phyloP scores from a whole-genome alignment of 2,797 vertebrate species.

The Rhyacichthys aspro region DNA sequence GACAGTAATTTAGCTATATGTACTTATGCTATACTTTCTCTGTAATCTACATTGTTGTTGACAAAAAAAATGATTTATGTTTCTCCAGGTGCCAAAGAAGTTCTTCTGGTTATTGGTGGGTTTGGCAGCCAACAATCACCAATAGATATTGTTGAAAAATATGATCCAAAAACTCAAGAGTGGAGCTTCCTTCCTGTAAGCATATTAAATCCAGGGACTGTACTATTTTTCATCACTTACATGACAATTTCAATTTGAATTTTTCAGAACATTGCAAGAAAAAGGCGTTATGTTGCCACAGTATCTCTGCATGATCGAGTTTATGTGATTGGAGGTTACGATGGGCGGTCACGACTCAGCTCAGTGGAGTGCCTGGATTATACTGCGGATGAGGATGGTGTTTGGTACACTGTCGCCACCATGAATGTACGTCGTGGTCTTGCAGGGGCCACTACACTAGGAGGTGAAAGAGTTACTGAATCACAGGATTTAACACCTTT shows the following conservation, averaged over 20 bases:
- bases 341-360: slow-evolving; percentile 95
- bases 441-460: slow-evolving; percentile 94
- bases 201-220: slow-evolving; percentile 10
- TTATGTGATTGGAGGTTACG: slow-evolving; percentile 97
- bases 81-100: slow-evolving; percentile 93
- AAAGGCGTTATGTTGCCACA: slow-evolving; percentile 94
- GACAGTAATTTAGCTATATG: background rate
- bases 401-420: slow-evolving; percentile 98
- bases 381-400: slow-evolving; percentile 93
- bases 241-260: background rate
- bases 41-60: slow-evolving; percentile 20
- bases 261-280: slow-evolving; percentile 92
- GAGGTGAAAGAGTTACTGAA: slow-evolving; percentile 77
- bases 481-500: too few relatives aligned
- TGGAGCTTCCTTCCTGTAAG: slow-evolving; percentile 97
- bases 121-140: slow-evolving; percentile 98
- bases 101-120: slow-evolving; percentile 94
- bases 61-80: slow-evolving; percentile 11
- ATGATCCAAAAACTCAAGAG: slow-evolving; percentile 96
- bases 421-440: slow-evolving; percentile 97
- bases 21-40: slow-evolving; percentile 3
- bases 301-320: slow-evolving; percentile 95
- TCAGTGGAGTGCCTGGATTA: slow-evolving; percentile 98
- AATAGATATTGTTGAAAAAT: slow-evolving; percentile 97
- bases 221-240: background rate